Evolutionary conservation across 2,888 invertebrate species (phyloP).

Genomic region (Cremastinae sp.): DNA sequence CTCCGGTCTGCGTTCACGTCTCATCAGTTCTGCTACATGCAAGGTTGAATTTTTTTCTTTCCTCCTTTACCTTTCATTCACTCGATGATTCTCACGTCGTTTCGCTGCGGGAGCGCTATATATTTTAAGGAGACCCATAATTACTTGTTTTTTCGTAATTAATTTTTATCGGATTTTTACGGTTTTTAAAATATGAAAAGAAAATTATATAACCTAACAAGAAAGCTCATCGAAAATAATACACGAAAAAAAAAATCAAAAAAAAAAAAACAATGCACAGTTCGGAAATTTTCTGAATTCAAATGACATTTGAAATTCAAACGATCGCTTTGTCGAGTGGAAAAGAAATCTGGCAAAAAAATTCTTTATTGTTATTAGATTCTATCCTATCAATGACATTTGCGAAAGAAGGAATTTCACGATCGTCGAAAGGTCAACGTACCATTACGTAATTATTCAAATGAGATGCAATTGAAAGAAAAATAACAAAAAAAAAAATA

Average conservation of each 20-base stretch:
- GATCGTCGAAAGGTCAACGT: constrained; percentile 30
- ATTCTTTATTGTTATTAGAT: not conserved
- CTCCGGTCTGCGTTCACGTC: constrained; percentile 15
- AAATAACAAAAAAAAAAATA: not conserved
- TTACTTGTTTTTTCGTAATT: not conserved
- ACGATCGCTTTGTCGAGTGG: too few relatives aligned
- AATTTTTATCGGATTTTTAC: not conserved
- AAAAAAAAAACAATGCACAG: not conserved
- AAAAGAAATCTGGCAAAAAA: too few relatives aligned
- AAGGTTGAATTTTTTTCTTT: constrained; percentile 7
- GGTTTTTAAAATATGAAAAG: not conserved
- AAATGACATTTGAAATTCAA: not conserved
- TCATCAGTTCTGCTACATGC: constrained; percentile 30
- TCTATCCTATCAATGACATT: constrained; percentile 15
- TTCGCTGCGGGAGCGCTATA: constrained; percentile 17
- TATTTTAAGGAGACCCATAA: too few relatives aligned
- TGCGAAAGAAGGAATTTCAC: not conserved
- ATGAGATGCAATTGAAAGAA: not conserved
- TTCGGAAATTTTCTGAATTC: not conserved
- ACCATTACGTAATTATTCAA: constrained; percentile 7
- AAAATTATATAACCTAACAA: not conserved
- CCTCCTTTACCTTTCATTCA: constrained; percentile 14
- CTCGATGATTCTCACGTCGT: constrained; percentile 1
- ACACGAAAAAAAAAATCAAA: not conserved
- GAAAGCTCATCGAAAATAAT: too few relatives aligned